These are phyloP conservation scores for Tanytarsus gracilentus DNA, from an alignment of 2,888 invertebrate species.

Conservation along the genomic window DNA sequence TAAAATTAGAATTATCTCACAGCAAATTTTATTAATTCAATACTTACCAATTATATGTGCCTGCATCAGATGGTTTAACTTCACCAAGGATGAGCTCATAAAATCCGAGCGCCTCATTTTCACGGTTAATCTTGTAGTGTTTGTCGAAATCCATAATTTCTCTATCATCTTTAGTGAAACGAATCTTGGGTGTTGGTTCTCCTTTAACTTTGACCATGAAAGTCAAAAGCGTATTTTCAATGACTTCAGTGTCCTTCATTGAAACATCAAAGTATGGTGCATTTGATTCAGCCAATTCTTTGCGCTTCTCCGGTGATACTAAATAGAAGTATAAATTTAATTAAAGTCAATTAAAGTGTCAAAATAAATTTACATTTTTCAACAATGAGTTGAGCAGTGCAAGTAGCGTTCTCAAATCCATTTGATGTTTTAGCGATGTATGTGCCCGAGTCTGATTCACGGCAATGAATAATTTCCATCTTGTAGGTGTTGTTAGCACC, in stretches of 20 bases:
- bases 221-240: slow-evolving; percentile 75
- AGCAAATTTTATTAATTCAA: too few relatives aligned
- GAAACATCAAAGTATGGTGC: slow-evolving; percentile 77
- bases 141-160: slow-evolving; percentile 59
- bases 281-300: slow-evolving; percentile 57
- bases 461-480: slow-evolving; percentile 65
- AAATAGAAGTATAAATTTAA: slow-evolving; percentile 32
- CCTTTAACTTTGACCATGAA: slow-evolving; percentile 85
- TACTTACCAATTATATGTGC: slow-evolving; percentile 75
- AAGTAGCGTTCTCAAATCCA: slow-evolving; percentile 66
- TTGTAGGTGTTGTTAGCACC: slow-evolving; percentile 55
- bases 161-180: slow-evolving; percentile 76
- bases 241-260: slow-evolving; percentile 77
- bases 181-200: slow-evolving; percentile 78
- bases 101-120: slow-evolving; percentile 70
- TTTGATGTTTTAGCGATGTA: slow-evolving; percentile 86
- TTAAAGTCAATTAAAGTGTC: neutral
- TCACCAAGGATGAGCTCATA: slow-evolving; percentile 81
- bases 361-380: slow-evolving; percentile 65
- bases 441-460: slow-evolving; percentile 72
- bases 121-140: slow-evolving; percentile 60
- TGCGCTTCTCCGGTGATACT: slow-evolving; percentile 66
- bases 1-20: too few relatives aligned
- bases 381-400: slow-evolving; percentile 80
- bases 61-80: slow-evolving; percentile 69